phyloP scores from a whole-genome alignment of 2,113 vertebrate genomes.

The Aplodontia rufa region DNA sequence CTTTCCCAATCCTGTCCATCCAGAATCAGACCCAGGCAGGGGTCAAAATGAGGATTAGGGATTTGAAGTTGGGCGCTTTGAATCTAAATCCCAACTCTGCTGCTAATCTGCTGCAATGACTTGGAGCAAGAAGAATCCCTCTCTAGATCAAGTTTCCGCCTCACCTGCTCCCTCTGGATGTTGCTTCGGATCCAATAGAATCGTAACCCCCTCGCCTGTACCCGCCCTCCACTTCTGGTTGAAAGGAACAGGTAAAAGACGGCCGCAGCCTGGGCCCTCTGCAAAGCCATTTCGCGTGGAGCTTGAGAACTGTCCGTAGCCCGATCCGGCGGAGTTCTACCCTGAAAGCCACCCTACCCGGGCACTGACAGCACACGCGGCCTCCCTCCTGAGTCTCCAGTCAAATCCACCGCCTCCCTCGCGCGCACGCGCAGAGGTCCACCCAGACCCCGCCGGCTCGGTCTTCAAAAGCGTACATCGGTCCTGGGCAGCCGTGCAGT shows the following conservation, averaged over 20 bases:
- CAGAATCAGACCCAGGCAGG: not conserved
- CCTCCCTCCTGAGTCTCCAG: rapidly evolving
- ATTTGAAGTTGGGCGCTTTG: not conserved
- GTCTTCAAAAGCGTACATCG: not conserved
- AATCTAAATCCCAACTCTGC: not conserved
- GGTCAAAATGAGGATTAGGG: not conserved
- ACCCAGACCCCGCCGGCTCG: not conserved
- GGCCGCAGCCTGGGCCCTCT: not conserved
- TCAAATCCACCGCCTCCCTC: not conserved
- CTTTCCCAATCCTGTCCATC: not conserved
- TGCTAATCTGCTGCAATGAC: not conserved
- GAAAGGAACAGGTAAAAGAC: not conserved
- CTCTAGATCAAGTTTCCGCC: not conserved
- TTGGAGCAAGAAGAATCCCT: not conserved
- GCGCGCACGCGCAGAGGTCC: not conserved
- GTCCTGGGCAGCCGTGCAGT: not conserved
- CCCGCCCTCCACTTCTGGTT: not conserved
- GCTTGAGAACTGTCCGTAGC: not conserved
- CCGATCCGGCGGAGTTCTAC: not conserved
- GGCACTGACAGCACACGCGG: rapidly evolving
- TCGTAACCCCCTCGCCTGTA: not conserved
- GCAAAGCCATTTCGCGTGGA: not conserved
- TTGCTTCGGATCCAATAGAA: no score
- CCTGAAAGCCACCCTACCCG: rapidly evolving
- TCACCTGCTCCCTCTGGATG: not conserved